Evolutionary conservation across 2,888 invertebrate species (phyloP).

Genomic region (Cephus nigrinus): DNA sequence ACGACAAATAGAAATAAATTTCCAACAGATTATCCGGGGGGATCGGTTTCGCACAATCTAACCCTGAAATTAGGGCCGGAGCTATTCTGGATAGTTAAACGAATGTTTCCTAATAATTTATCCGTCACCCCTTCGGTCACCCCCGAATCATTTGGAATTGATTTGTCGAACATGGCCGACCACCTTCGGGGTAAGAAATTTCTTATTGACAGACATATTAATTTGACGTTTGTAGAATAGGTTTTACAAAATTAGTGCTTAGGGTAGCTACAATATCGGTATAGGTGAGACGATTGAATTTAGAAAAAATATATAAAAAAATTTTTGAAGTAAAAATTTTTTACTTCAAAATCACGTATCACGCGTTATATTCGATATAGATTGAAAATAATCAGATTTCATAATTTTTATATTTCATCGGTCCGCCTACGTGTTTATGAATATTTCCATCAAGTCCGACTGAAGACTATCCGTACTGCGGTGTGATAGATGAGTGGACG

Average conservation of each 20-base stretch:
- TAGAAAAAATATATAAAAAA: background rate
- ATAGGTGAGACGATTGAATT: background rate
- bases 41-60: conserved; percentile 1
- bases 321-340: background rate
- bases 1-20: conserved; percentile 60
- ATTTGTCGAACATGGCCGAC: background rate
- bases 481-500: background rate
- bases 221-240: background rate
- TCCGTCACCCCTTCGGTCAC: background rate
- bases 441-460: background rate
- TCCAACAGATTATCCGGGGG: conserved; percentile 45
- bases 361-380: background rate
- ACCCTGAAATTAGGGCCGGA: background rate
- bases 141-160: background rate
- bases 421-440: background rate
- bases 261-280: background rate
- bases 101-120: background rate
- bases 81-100: background rate
- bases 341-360: background rate
- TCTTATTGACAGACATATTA: background rate
- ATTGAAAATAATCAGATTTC: background rate
- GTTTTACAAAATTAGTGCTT: background rate
- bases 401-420: background rate
- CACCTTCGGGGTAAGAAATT: background rate
- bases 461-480: background rate